phyloP scores from a whole-genome alignment of 2,113 vertebrate species.

The Panthera uncia region DNA sequence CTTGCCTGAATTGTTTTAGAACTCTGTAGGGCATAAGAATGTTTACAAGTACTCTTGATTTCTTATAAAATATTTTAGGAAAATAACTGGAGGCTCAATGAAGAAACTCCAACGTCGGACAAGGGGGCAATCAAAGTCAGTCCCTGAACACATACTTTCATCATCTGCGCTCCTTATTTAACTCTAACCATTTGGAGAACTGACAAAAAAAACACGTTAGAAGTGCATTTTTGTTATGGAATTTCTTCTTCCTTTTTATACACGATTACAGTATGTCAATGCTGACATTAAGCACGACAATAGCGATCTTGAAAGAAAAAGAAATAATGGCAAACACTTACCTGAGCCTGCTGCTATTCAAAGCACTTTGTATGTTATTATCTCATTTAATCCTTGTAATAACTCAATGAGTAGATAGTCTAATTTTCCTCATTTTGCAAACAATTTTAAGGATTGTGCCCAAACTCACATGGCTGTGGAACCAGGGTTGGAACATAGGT shows the following conservation, averaged over 20 bases:
- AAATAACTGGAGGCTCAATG: not conserved
- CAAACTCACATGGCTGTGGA: not conserved
- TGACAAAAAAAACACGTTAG: not conserved
- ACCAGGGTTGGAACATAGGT: not conserved
- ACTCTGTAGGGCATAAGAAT: not conserved
- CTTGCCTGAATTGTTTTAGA: not conserved
- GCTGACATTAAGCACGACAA: not conserved
- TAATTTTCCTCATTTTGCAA: not conserved
- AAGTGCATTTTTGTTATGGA: not conserved
- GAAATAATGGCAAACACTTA: not conserved
- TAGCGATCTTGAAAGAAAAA: not conserved
- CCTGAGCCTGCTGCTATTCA: not conserved
- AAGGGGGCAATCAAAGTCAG: not conserved
- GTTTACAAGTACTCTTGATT: not conserved
- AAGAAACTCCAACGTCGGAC: not conserved
- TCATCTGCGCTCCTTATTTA: not conserved
- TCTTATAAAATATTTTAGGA: not conserved
- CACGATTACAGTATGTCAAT: not conserved
- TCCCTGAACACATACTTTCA: not conserved
- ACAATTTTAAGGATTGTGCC: not conserved
- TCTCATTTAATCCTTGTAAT: not conserved
- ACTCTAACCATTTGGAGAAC: not conserved
- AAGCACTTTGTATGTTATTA: not conserved
- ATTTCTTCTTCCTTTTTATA: not conserved
- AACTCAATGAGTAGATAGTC: not conserved